These are phyloP conservation scores for Diorhabda carinulata DNA, from an alignment of 1,140 invertebrate species.

Conservation along the genomic window DNA sequence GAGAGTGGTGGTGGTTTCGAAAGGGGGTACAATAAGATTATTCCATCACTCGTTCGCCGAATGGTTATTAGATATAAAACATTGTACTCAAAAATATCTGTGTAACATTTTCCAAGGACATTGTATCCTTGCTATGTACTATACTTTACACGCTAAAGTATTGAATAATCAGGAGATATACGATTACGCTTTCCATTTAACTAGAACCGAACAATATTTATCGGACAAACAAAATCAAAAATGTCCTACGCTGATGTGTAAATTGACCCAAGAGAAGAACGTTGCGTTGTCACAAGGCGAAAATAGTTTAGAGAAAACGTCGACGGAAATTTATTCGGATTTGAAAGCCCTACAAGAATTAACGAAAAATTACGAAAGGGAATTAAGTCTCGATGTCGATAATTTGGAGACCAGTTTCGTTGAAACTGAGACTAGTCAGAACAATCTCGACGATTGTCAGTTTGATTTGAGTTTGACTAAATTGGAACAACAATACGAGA, in stretches of 20 bases:
- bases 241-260: conserved; percentile 38
- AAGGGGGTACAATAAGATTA: conserved; percentile 64
- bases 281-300: conserved; percentile 25
- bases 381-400: conserved; percentile 31
- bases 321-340: conserved; percentile 43
- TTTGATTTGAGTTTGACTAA: conserved; percentile 26
- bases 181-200: conserved; percentile 56
- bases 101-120: conserved; percentile 85
- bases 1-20: conserved; percentile 63
- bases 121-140: conserved; percentile 82
- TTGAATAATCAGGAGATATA: conserved; percentile 53
- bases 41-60: conserved; percentile 91
- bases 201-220: conserved; percentile 53
- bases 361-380: conserved; percentile 35
- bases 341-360: conserved; percentile 40
- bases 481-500: conserved; percentile 33
- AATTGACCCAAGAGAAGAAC: conserved; percentile 38
- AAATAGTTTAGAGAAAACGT: conserved; percentile 41
- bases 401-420: conserved; percentile 39
- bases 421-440: conserved; percentile 38
- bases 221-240: conserved; percentile 41
- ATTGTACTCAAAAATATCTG: conserved; percentile 91
- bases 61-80: conserved; percentile 93
- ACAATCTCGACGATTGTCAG: conserved; percentile 33
- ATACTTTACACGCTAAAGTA: conserved; percentile 49